These are phyloP conservation scores for Lottia gigantea DNA, from an alignment of 2,888 invertebrate genomes.

Conservation along the genomic window DNA sequence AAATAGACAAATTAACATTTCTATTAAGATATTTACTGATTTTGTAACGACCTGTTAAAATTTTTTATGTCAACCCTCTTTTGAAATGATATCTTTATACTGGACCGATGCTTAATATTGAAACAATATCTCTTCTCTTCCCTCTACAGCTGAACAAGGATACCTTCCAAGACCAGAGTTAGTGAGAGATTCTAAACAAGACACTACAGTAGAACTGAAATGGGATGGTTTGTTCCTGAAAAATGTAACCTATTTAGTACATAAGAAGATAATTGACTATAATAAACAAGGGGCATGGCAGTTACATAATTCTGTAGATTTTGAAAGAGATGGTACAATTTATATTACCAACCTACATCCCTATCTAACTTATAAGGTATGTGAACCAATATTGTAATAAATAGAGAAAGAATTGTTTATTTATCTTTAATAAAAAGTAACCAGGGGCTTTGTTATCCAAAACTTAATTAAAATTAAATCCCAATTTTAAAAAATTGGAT, in stretches of 20 bases:
- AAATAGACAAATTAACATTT: too few species aligned
- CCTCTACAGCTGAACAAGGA: conserved; percentile 21
- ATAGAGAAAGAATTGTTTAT: too few species aligned
- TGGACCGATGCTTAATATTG: too few species aligned
- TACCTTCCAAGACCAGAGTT: conserved; percentile 74
- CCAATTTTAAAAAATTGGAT: too few species aligned
- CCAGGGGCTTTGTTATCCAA: too few species aligned
- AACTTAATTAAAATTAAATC: too few species aligned
- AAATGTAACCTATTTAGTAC: conserved; percentile 74
- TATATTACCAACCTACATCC: conserved; percentile 82
- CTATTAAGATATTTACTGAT: too few species aligned
- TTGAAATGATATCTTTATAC: too few species aligned
- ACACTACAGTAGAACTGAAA: conserved; percentile 82
- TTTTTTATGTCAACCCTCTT: too few species aligned
- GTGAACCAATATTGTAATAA: too few species aligned
- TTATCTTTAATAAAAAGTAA: too few species aligned
- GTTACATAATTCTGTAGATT: conserved; percentile 73
- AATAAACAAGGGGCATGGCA: conserved; percentile 79
- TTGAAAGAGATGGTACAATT: conserved; percentile 37
- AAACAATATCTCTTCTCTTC: neutral
- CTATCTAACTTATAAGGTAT: conserved; percentile 89
- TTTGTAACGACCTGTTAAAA: too few species aligned
- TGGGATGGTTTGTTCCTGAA: conserved; percentile 74
- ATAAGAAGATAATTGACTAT: conserved; percentile 76
- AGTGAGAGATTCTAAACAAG: conserved; percentile 81